These are phyloP conservation scores for Drosophila subquinaria DNA, from an alignment of 2,888 invertebrate genomes.

Conservation along the genomic window DNA sequence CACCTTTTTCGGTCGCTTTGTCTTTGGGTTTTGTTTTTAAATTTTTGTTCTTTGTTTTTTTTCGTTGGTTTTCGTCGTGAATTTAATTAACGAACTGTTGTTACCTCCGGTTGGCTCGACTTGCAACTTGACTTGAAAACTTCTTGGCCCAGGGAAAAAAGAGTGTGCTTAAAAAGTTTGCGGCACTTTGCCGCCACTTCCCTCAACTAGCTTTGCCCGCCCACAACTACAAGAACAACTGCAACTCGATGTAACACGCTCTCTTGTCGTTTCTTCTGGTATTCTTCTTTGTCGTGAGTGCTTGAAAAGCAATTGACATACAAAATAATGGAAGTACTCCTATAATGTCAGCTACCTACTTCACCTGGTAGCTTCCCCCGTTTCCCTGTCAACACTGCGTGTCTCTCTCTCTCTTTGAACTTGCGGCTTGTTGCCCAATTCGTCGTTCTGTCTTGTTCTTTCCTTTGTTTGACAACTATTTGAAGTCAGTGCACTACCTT, in stretches of 20 bases:
- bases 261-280: slow-evolving; percentile 10
- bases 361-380: slow-evolving; percentile 8
- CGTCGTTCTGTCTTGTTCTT: slow-evolving; percentile 35
- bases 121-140: slow-evolving; percentile 38
- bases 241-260: slow-evolving; percentile 21
- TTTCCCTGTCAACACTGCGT: no score
- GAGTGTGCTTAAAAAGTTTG: slow-evolving; percentile 51
- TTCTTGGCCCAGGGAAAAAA: slow-evolving; percentile 32
- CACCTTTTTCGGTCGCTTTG: slow-evolving; percentile 38
- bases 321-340: slow-evolving; percentile 71
- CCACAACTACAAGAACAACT: slow-evolving; percentile 27
- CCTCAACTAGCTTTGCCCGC: neutral
- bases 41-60: slow-evolving; percentile 2
- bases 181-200: slow-evolving; percentile 38
- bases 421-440: slow-evolving; percentile 50
- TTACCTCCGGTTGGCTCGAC: slow-evolving; percentile 19
- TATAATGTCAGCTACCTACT: slow-evolving; percentile 39
- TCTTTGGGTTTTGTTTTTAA: slow-evolving; percentile 13
- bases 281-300: slow-evolving; percentile 67
- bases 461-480: slow-evolving; percentile 49
- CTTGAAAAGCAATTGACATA: slow-evolving; percentile 79
- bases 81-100: slow-evolving; percentile 61
- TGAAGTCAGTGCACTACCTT: slow-evolving; percentile 49
- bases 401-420: slow-evolving; percentile 5
- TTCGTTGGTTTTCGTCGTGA: slow-evolving; percentile 33